Base-by-base conservation (phyloP, 2,113 vertebrate genomes). In the Silurus asotus region DNA sequence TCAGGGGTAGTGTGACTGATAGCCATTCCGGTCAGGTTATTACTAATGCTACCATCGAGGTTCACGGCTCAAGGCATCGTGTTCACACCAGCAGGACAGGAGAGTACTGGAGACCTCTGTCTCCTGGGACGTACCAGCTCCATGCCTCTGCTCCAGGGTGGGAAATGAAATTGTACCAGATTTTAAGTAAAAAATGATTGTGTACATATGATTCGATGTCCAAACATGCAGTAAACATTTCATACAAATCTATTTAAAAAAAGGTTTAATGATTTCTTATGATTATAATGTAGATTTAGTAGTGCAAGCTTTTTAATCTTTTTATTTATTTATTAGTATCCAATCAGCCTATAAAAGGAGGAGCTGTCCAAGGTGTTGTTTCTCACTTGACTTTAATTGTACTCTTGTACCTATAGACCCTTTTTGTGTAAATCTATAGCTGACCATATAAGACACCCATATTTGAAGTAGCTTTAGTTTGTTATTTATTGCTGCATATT, bases 31-130 rank as follows among this genome's bases (percentile, higher is more conserved):
- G 95, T 53, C 94, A 93, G 53, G 96, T 96, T 75, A 96, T 99
- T 89, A 92, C 96, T 81, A 98, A 99, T 0, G 97, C 97, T 79
- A 98, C 96, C 87, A 96, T 99, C 90, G 94, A 92, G 3, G 94
- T 99, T 20, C 94, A 95, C 0, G 90, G 94, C 69, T 96, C 98
- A 69, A 89, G 96, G 88, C 97, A 99, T 88, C 94, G 92, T 0
- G 91, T 99, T 90, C 96, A 94, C 77, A 97, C 96, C 28, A 96
- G 94, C 89, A 94, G 89, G 81, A 93, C 91, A n/a, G 98, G 98
- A 87, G 97, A 98, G 90, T 99, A 97, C 90, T 99, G 98, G 98
- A 97, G 98, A 88, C 96, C 99, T n/a, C 90, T 99, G 92, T 92
- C 95, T 82, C 96, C 93, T 19, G 97, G 97, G 56, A 95, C 87